Evolutionary conservation across 2,797 vertebrate genomes (phyloP).

Genomic region (Alfaro cultratus): DNA sequence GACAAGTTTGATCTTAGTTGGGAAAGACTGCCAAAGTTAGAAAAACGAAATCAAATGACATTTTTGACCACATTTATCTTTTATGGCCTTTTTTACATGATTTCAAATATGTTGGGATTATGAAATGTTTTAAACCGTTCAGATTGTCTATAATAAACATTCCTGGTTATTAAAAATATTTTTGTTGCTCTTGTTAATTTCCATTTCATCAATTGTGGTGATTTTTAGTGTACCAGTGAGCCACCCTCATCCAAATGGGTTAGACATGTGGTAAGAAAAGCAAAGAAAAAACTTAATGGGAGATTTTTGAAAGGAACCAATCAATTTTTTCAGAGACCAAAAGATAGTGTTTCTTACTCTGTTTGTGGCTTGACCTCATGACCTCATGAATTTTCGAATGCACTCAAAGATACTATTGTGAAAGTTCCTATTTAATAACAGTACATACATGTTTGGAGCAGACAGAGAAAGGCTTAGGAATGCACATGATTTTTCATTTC

Average conservation of each 20-base stretch:
- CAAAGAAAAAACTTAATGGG: neutral
- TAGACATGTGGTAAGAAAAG: neutral
- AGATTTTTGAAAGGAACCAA: neutral
- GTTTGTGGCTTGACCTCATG: neutral
- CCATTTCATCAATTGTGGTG: neutral
- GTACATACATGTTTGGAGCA: neutral
- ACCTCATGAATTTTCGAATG: neutral
- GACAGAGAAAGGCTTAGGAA: neutral
- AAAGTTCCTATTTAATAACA: neutral
- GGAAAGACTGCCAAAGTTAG: too few relatives aligned
- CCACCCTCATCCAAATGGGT: neutral
- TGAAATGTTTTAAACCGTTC: neutral
- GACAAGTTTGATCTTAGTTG: neutral
- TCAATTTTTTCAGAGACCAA: neutral
- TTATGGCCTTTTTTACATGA: neutral
- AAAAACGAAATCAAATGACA: neutral
- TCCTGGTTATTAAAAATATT: neutral
- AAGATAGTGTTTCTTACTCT: neutral
- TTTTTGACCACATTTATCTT: neutral
- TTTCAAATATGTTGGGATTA: neutral
- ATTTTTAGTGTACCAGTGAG: neutral
- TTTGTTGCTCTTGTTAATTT: neutral
- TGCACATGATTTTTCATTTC: neutral
- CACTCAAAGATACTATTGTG: neutral
- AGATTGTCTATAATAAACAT: neutral